phyloP scores from a whole-genome alignment of 2,888 invertebrate genomes.

The Microplitis deprimator region DNA sequence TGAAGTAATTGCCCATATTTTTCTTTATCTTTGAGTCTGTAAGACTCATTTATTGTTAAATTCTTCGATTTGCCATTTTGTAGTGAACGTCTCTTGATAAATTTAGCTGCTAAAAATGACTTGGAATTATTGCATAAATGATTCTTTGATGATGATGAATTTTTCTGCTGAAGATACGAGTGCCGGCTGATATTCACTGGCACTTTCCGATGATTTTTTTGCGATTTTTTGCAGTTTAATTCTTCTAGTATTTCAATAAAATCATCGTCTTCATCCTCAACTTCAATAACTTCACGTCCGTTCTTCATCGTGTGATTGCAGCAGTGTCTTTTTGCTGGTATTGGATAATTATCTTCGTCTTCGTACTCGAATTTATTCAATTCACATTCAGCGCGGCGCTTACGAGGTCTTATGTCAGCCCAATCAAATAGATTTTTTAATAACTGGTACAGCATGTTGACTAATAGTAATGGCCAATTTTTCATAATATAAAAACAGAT shows the following conservation, averaged over 20 bases:
- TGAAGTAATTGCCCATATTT: constrained; percentile 61
- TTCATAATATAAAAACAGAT: constrained; percentile 39
- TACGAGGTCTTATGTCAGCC: constrained; percentile 58
- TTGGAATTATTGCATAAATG: neutral
- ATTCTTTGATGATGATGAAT: neutral
- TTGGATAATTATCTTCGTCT: constrained; percentile 46
- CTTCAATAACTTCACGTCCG: constrained; percentile 40
- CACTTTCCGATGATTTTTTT: neutral
- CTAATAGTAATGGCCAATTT: constrained; percentile 34
- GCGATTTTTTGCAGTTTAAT: no score
- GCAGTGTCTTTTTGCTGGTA: constrained; percentile 54
- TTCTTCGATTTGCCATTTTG: constrained; percentile 24
- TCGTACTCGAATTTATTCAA: constrained; percentile 34
- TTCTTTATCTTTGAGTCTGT: constrained; percentile 56
- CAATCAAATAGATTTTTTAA: constrained; percentile 59
- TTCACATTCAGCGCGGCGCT: constrained; percentile 54
- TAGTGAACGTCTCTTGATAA: constrained; percentile 21
- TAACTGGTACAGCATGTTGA: constrained; percentile 57
- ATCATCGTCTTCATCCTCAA: constrained; percentile 49
- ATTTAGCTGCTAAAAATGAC: neutral
- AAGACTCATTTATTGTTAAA: constrained; percentile 54
- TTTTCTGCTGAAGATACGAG: neutral
- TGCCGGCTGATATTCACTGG: neutral
- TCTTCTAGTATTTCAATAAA: constrained; percentile 49
- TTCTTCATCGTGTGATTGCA: constrained; percentile 35